These are phyloP conservation scores for Cydia amplana DNA, from an alignment of 1,140 invertebrate species.

Conservation along the genomic window DNA sequence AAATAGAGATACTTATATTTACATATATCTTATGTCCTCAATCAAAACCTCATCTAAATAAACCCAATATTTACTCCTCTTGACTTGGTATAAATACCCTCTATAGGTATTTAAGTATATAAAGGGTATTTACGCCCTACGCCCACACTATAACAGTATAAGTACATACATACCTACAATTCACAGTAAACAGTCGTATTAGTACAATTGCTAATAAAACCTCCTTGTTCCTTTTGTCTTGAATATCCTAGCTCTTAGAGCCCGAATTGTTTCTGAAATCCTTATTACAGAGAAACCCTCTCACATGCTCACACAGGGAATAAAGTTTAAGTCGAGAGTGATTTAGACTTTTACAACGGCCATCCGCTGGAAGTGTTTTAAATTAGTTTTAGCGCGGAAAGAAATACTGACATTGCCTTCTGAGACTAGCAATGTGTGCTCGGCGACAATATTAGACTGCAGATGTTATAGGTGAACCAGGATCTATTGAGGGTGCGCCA, in stretches of 20 bases:
- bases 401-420: conserved; percentile 7
- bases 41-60: too few species aligned
- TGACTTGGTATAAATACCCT: too few species aligned
- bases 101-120: too few species aligned
- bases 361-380: conserved; percentile 23
- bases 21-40: too few species aligned
- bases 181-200: neutral
- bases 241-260: neutral
- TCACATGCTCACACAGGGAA: conserved; percentile 20
- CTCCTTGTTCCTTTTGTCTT: neutral
- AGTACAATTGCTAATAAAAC: too few species aligned
- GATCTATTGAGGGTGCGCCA: too few species aligned
- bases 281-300: conserved; percentile 25
- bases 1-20: too few species aligned
- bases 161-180: too few species aligned
- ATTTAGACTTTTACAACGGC: conserved; percentile 22
- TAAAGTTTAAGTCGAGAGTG: conserved; percentile 14
- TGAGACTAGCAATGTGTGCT: conserved; percentile 14
- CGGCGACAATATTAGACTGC: neutral
- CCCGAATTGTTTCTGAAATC: conserved; percentile 13
- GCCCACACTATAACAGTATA: too few species aligned
- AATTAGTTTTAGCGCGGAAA: conserved; percentile 25
- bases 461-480: neutral
- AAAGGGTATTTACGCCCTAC: too few species aligned
- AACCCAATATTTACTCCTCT: too few species aligned